These are phyloP conservation scores for Scaeva pyrastri DNA, from an alignment of 2,888 invertebrate genomes.

Conservation along the genomic window DNA sequence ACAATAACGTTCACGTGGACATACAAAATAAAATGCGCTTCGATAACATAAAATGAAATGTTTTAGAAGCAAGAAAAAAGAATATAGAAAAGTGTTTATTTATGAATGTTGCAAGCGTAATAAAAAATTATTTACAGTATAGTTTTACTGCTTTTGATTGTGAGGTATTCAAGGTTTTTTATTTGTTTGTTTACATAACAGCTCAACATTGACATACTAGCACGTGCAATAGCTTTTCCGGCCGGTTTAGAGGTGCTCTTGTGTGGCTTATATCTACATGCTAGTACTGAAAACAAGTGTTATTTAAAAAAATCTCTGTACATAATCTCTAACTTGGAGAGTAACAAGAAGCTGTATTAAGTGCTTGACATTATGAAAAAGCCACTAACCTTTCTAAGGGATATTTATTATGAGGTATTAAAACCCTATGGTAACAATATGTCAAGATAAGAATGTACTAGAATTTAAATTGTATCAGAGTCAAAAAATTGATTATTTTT, in stretches of 20 bases:
- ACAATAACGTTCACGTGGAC: background rate
- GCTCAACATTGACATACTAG: background rate
- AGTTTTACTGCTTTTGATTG: background rate
- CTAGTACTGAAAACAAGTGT: no score
- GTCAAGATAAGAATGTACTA: no score
- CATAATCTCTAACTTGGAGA: no score
- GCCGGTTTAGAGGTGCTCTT: background rate
- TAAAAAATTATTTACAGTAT: background rate
- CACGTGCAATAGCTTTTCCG: conserved; percentile 22
- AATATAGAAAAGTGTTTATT: background rate
- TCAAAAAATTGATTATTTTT: no score
- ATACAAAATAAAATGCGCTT: conserved; percentile 4
- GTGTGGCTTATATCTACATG: background rate
- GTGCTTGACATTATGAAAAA: no score
- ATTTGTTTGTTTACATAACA: background rate
- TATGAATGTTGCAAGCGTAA: background rate
- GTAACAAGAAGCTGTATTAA: no score
- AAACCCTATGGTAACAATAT: no score
- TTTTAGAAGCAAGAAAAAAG: background rate
- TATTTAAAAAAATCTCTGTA: no score
- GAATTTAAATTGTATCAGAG: no score
- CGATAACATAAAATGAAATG: conserved; percentile 3
- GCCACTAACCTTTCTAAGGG: no score
- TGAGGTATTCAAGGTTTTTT: background rate
- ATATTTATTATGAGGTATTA: no score